A percentile compares a stretch with the other conserved stretches of the same genome.
Conservation (phyloP, 2,888 invertebrate genomes). For the Autographa gamma region DNA sequence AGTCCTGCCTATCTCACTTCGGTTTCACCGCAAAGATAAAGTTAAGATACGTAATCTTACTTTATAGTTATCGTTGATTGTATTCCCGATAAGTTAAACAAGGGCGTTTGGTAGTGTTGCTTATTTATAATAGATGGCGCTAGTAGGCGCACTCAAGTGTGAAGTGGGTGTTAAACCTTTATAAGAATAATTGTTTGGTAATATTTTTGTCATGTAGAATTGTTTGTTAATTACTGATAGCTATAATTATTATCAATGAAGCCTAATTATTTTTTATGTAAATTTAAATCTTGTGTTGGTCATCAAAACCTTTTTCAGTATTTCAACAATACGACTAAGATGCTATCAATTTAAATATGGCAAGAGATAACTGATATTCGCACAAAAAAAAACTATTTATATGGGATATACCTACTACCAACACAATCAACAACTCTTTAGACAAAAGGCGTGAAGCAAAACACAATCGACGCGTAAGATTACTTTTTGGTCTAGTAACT, state of each 20-base stretch:
- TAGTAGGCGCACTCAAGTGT: slow-evolving; percentile 16
- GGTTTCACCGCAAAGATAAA: neutral
- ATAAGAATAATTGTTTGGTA: neutral
- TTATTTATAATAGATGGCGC: slow-evolving; percentile 51
- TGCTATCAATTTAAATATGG: too few relatives aligned
- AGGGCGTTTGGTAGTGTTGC: slow-evolving; percentile 27
- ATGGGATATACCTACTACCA: too few relatives aligned
- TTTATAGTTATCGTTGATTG: neutral
- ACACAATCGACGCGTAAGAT: neutral
- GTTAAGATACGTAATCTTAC: slow-evolving; percentile 3
- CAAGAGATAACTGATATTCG: neutral
- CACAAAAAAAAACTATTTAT: too few relatives aligned
- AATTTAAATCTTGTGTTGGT: too few relatives aligned
- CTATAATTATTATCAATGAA: too few relatives aligned
- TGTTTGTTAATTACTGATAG: too few relatives aligned
- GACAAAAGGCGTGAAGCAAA: neutral
- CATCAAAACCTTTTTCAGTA: too few relatives aligned
- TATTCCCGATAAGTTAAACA: neutral
- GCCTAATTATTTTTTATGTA: too few relatives aligned
- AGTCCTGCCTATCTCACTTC: neutral
- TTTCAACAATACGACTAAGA: too few relatives aligned
- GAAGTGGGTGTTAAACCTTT: neutral
- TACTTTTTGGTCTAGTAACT: neutral
- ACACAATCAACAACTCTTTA: neutral
- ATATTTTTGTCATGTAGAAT: neutral